Conservation (phyloP, 2,888 invertebrate species). For the Agrotis clavis region DNA sequence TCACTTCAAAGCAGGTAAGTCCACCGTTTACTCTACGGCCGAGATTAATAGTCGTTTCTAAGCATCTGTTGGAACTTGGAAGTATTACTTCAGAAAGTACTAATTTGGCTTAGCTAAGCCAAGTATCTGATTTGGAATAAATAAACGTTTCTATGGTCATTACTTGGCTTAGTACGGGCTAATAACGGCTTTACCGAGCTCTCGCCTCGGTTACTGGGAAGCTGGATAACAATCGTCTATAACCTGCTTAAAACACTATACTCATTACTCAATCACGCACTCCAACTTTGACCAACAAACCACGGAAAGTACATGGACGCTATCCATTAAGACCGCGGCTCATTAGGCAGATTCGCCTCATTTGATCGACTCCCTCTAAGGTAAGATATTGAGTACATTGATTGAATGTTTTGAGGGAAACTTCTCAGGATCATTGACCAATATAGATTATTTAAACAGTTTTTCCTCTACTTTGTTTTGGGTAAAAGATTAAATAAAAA, state of each 20-base stretch:
- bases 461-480: neutral
- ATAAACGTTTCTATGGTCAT: too few relatives aligned
- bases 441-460: conserved; percentile 1
- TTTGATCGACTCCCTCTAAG: conserved; percentile 32
- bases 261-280: conserved; percentile 1
- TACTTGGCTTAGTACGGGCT: too few relatives aligned
- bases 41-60: too few relatives aligned
- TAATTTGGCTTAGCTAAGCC: too few relatives aligned
- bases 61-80: too few relatives aligned
- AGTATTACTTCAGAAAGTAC: too few relatives aligned
- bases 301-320: conserved; percentile 8
- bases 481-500: neutral
- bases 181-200: too few relatives aligned
- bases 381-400: conserved; percentile 36
- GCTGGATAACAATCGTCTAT: too few relatives aligned
- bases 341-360: conserved; percentile 40
- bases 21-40: neutral
- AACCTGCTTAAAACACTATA: too few relatives aligned
- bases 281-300: conserved; percentile 15
- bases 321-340: conserved; percentile 36
- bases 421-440: conserved; percentile 24
- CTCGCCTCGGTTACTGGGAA: too few relatives aligned
- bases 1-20: neutral
- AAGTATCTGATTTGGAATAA: too few relatives aligned
- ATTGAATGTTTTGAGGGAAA: conserved; percentile 23